Conservation (phyloP, 2,113 vertebrate species). For the Plectropomus leopardus region DNA sequence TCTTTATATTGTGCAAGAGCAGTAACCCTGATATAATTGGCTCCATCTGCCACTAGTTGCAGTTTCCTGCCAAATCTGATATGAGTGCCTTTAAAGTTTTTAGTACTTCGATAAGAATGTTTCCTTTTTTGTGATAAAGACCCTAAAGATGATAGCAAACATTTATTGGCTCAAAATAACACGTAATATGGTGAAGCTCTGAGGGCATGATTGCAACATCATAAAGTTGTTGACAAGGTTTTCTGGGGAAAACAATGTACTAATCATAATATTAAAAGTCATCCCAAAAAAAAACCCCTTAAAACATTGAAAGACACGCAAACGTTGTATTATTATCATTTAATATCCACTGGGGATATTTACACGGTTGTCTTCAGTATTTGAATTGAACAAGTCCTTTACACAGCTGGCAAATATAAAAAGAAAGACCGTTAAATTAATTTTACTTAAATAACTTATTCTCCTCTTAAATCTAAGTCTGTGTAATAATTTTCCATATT, state of each 20-base stretch:
- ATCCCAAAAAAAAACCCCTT: neutral
- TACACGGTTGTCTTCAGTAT: conserved; percentile 18
- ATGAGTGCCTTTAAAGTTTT: neutral
- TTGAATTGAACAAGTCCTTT: conserved; percentile 37
- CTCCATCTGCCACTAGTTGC: conserved; percentile 25
- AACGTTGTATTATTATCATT: neutral
- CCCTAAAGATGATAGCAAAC: conserved; percentile 4
- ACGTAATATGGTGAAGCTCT: conserved; percentile 16
- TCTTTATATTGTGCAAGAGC: conserved; percentile 53
- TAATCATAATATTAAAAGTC: neutral
- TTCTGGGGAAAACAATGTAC: neutral
- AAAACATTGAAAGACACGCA: neutral
- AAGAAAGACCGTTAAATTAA: conserved; percentile 5
- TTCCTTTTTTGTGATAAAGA: conserved; percentile 40
- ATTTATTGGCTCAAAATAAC: neutral
- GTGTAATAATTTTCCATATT: neutral
- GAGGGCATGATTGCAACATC: neutral
- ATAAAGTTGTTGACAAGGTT: neutral
- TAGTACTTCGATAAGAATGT: conserved; percentile 29
- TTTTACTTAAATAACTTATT: neutral
- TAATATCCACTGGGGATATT: conserved; percentile 29
- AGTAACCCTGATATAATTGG: neutral
- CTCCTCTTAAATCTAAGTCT: conserved; percentile 11
- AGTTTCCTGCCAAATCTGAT: conserved; percentile 38
- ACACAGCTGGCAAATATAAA: conserved; percentile 28